Conservation (phyloP, 2,888 invertebrate genomes). For the Amiota minor region DNA sequence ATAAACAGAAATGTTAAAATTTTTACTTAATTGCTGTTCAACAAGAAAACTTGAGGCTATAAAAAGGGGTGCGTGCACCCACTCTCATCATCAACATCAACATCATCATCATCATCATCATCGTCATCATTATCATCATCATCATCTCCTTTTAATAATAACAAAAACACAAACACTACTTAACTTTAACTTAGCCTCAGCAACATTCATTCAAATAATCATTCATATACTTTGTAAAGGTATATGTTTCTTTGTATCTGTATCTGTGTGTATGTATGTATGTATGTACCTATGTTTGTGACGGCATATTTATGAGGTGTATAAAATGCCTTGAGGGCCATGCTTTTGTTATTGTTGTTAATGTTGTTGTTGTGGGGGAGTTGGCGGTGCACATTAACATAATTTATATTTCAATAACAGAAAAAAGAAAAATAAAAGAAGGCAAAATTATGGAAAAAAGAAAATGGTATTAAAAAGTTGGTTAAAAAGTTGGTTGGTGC, state of each 20-base stretch:
- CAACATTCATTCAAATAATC: no score
- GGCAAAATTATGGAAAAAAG: conserved; percentile 40
- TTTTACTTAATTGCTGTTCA: conserved; percentile 18
- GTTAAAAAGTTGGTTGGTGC: no score
- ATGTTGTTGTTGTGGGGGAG: not conserved
- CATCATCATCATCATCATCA: no score
- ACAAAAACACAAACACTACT: no score
- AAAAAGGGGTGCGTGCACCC: not conserved
- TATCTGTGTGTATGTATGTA: no score
- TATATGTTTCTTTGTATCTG: no score
- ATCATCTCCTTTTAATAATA: no score
- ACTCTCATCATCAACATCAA: not conserved
- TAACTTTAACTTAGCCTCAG: no score
- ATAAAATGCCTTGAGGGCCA: not conserved
- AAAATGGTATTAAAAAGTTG: conserved; percentile 37
- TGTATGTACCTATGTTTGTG: no score
- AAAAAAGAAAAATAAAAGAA: not conserved
- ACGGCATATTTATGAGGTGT: conserved; percentile 8
- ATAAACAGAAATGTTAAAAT: not conserved
- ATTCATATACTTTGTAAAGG: no score
- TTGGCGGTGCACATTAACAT: not conserved
- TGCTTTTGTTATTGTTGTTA: not conserved
- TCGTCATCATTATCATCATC: no score
- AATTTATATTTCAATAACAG: no score
- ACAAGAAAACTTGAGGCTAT: conserved; percentile 18